Base-by-base conservation (phyloP, 2,888 invertebrate genomes). In the Diarsia brunnea region DNA sequence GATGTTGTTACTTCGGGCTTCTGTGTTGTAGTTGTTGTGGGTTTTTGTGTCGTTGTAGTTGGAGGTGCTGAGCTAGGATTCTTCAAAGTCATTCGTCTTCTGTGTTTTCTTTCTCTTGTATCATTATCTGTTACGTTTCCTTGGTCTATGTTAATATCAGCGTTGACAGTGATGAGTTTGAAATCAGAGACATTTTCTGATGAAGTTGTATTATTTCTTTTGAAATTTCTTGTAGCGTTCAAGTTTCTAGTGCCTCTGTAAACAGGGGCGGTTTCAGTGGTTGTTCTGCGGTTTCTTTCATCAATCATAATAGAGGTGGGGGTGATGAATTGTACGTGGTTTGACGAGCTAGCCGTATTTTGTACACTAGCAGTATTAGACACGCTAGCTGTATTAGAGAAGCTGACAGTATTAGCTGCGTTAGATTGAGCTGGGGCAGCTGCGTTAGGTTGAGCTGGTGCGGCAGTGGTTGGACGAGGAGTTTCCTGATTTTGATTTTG, bases 401-500 rank as follows among this genome's bases (percentile, higher is more conserved):
- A 78, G 16, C 38, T 75, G 58, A 73, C 76, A 58, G 47, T 63
- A 45, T 71, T 65, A 63, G 43, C n/a, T 16, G 58, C 55, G 27
- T 84, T 88, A 24, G 81, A 60, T 79, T 89, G 86, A 38, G 77
- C 77, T 12, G 19, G 31, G 19, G 11, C 73, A n/a, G 84, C n/a
- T 16, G 58, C 55, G 27, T 84, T 88, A n/a, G 81, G 60, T 79
- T 89, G 86, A 38, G 77, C 77, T 12, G 27, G 19, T 19, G 11
- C 45, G 21, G 84, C 68, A 43, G 51, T 43, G 31, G 55, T 83
- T 47, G 89, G 87, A 77, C 91, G 90, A 19, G 84, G 90, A 45
- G 80, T 60, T 69, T 95, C 92, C 86, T 95, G 95, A 80, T 95
- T 95, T 88, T 95, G 95, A 80, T 94, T 95, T 89, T 95, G 94